A percentile compares a stretch with the other conserved stretches of the same genome.
These are phyloP conservation scores for Nomada ferruginata DNA, from an alignment of 2,888 invertebrate genomes.

Conservation along the genomic window DNA sequence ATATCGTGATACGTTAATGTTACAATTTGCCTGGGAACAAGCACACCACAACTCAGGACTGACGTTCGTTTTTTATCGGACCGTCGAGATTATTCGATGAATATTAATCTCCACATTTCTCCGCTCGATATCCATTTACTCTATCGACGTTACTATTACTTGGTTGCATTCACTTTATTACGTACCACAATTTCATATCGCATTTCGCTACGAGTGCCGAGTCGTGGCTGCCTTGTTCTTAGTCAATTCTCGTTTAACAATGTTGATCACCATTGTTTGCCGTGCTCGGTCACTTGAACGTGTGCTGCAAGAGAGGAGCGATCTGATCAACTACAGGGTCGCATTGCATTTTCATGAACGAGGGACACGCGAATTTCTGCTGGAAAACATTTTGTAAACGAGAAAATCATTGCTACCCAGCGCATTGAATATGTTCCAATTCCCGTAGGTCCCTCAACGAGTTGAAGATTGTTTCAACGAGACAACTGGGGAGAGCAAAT, in stretches of 20 bases:
- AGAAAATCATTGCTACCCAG: too few species aligned
- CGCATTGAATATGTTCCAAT: too few species aligned
- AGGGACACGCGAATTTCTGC: too few species aligned
- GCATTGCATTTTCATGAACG: background rate
- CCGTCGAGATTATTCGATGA: background rate
- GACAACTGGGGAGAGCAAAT: background rate
- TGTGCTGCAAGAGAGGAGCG: slow-evolving; percentile 58
- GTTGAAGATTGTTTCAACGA: slow-evolving; percentile 1
- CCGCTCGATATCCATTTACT: too few species aligned
- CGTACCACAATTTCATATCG: slow-evolving; percentile 52
- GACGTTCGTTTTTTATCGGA: slow-evolving; percentile 3
- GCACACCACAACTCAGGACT: slow-evolving; percentile 71
- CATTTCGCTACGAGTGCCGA: slow-evolving; percentile 57
- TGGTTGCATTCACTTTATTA: slow-evolving; percentile 37
- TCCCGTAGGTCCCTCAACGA: slow-evolving; percentile 4
- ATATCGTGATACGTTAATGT: slow-evolving; percentile 65
- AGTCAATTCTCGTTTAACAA: slow-evolving; percentile 52
- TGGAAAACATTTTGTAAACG: too few species aligned
- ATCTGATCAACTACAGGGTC: slow-evolving; percentile 34
- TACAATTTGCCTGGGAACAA: slow-evolving; percentile 65
- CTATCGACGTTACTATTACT: background rate
- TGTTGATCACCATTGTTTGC: slow-evolving; percentile 42
- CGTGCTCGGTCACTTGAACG: slow-evolving; percentile 41
- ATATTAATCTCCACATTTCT: background rate
- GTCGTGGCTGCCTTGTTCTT: slow-evolving; percentile 73